A percentile compares a stretch with the other conserved stretches of the same genome.
Evolutionary conservation across 2,888 invertebrate genomes (phyloP).

Genomic region (Elysia crispata): DNA sequence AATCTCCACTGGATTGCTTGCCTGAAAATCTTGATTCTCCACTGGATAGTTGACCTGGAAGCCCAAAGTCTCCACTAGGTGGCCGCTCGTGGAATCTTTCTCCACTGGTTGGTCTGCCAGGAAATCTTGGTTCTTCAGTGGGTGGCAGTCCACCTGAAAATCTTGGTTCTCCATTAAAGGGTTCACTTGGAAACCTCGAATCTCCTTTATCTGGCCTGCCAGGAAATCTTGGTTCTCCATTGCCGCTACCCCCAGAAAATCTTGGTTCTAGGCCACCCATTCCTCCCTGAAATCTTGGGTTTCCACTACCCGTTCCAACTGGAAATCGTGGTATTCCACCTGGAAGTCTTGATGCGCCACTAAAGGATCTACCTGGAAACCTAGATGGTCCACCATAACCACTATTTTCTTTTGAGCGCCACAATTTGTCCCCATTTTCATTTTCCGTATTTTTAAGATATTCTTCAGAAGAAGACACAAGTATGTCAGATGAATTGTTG

Average conservation of each 20-base stretch:
- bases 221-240: background rate
- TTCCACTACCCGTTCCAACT: background rate
- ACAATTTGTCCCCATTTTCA: no score
- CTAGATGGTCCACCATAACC: no score
- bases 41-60: no score
- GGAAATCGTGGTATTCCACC: no score
- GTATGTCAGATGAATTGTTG: no score
- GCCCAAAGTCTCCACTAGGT: background rate
- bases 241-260: constrained; percentile 1
- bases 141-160: background rate
- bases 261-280: constrained; percentile 2
- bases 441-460: no score
- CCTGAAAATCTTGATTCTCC: no score
- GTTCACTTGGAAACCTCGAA: background rate
- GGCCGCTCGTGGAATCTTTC: constrained; percentile 10
- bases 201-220: constrained; percentile 15
- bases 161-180: background rate
- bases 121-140: background rate
- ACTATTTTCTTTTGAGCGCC: no score
- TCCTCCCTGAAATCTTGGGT: background rate
- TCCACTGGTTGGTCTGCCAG: background rate
- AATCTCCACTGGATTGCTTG: background rate
- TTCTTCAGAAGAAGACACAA: no score
- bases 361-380: no score
- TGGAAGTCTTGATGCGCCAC: background rate